Conservation (phyloP, 2,113 vertebrate species). For the Formicarius rufipectus region DNA sequence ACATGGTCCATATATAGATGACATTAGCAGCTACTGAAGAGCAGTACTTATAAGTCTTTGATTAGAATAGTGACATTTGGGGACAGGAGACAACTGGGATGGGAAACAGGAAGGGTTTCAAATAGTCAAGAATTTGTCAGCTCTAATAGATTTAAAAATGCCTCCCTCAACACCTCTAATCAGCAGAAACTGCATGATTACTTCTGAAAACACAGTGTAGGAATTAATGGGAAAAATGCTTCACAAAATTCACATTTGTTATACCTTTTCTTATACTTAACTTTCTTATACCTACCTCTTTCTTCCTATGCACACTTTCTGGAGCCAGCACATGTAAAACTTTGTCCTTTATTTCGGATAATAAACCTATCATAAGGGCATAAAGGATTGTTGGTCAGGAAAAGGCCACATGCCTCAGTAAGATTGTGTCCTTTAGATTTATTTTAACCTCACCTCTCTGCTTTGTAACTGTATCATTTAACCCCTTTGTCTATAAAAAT, state of each 20-base stretch:
- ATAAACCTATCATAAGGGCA: slow-evolving; percentile 41
- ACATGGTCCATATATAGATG: not conserved
- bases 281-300: not conserved
- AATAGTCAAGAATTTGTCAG: not conserved
- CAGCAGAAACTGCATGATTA: not conserved
- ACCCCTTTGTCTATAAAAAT: slow-evolving; percentile 58
- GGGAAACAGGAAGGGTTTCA: not conserved
- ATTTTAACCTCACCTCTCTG: slow-evolving; percentile 53
- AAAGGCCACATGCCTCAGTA: slow-evolving; percentile 21
- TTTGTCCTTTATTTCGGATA: slow-evolving; percentile 48
- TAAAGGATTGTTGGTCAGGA: slow-evolving; percentile 48
- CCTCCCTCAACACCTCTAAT: not conserved
- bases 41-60: not conserved
- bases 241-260: not conserved
- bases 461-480: slow-evolving; percentile 52
- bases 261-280: not conserved
- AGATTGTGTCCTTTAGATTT: slow-evolving; percentile 45
- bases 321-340: not conserved
- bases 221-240: not conserved
- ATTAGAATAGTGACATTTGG: not conserved
- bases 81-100: not conserved
- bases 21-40: not conserved
- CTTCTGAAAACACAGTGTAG: not conserved
- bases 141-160: not conserved
- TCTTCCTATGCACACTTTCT: not conserved